These are phyloP conservation scores for Ochotona curzoniae DNA, from an alignment of 2,113 vertebrate species.

Conservation along the genomic window DNA sequence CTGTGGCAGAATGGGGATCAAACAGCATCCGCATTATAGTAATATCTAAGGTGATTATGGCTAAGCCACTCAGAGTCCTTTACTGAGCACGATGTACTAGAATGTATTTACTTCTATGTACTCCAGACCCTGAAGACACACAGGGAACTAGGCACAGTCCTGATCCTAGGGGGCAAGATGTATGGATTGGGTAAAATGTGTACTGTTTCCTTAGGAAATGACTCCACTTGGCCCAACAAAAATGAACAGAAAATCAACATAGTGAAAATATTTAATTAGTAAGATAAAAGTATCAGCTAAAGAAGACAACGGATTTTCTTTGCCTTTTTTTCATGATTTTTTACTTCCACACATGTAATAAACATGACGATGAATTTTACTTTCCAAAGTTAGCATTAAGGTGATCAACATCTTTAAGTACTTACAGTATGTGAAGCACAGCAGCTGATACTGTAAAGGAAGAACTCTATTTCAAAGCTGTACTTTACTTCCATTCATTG, in stretches of 20 bases:
- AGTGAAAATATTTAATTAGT: not conserved
- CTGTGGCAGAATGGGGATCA: no score
- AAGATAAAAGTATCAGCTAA: conserved; percentile 24
- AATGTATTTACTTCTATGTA: no score
- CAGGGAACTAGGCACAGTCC: not conserved
- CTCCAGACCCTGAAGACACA: not conserved
- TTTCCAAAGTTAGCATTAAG: conserved; percentile 22
- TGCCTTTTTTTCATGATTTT: not conserved
- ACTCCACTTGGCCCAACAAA: not conserved
- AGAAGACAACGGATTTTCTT: not conserved
- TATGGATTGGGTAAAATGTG: not conserved
- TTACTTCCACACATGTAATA: not conserved
- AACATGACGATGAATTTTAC: conserved; percentile 34
- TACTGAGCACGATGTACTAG: not conserved
- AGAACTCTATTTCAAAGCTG: conserved; percentile 37
- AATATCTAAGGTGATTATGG: not conserved
- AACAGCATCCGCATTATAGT: no score
- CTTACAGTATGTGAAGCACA: not conserved
- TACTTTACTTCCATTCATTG: conserved; percentile 66
- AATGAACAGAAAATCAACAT: not conserved
- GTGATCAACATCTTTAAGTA: not conserved
- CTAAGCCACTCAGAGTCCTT: not conserved
- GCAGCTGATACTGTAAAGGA: not conserved
- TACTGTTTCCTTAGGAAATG: not conserved
- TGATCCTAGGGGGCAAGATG: accelerated